Percentiles rank a stretch among this genome's conserved stretches.
phyloP scores from a whole-genome alignment of 2,113 vertebrate genomes.

The Morphnarchus princeps region DNA sequence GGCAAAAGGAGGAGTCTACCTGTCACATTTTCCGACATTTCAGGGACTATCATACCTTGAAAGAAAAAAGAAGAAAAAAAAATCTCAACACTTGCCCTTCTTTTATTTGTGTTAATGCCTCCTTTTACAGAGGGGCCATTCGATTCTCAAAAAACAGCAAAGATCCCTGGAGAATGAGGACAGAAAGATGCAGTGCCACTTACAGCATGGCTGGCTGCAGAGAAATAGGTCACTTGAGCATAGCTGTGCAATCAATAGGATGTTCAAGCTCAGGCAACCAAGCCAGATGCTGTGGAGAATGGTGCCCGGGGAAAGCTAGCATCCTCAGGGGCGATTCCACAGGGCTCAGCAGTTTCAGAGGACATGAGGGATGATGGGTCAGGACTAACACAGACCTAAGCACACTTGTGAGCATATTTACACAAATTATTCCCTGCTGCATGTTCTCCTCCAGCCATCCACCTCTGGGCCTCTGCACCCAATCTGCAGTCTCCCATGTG shows the following conservation, averaged over 20 bases:
- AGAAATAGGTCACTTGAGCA: neutral
- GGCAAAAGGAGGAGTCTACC: neutral
- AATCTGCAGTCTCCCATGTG: neutral
- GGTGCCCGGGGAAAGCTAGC: neutral
- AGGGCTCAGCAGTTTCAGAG: neutral
- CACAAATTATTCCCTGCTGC: neutral
- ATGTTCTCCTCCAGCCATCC: neutral
- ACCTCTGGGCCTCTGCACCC: neutral
- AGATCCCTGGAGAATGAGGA: neutral
- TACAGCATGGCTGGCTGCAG: neutral
- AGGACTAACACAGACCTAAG: neutral
- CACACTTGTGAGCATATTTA: neutral
- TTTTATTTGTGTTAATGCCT: neutral
- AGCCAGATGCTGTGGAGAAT: neutral
- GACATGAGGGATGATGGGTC: neutral
- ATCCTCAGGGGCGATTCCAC: neutral
- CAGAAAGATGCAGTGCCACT: neutral
- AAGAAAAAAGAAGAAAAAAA: neutral
- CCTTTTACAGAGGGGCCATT: neutral
- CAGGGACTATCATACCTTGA: neutral
- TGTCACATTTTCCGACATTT: neutral
- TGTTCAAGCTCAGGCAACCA: neutral
- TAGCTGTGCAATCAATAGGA: neutral
- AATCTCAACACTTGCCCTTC: neutral
- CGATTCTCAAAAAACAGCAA: fast-evolving